phyloP scores from a whole-genome alignment of 2,797 vertebrate genomes.

The Coregonus sp. region DNA sequence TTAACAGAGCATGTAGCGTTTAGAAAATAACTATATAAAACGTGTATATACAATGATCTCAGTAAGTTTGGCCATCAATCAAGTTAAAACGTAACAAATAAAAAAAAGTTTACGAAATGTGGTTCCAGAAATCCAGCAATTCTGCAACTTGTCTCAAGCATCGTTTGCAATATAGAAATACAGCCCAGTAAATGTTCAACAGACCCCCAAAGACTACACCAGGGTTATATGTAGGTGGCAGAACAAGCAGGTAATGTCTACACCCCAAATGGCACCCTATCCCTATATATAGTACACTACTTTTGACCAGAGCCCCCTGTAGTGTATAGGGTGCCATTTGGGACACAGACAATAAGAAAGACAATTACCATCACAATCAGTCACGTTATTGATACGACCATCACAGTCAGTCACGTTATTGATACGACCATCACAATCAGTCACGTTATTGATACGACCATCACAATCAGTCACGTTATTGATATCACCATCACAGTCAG shows the following conservation, averaged over 20 bases:
- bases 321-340: not conserved
- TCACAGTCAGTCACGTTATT: constrained; percentile 34
- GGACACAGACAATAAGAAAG: not conserved
- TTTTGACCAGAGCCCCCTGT: not conserved
- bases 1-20: constrained; percentile 21
- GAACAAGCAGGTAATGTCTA: too few relatives aligned
- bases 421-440: constrained; percentile 43
- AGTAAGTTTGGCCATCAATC: constrained; percentile 39
- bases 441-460: not conserved
- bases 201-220: not conserved
- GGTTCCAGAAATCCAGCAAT: constrained; percentile 36
- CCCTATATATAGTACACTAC: constrained; percentile 12
- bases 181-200: constrained; percentile 29
- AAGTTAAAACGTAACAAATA: constrained; percentile 42
- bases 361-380: constrained; percentile 48
- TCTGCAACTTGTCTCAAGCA: constrained; percentile 41
- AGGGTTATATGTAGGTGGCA: too few relatives aligned
- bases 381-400: constrained; percentile 41
- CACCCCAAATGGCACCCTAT: too few relatives aligned
- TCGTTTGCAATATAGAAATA: constrained; percentile 33
- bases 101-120: constrained; percentile 48
- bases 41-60: constrained; percentile 65
- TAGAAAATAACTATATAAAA: constrained; percentile 61
- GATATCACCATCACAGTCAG: too few relatives aligned
- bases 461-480: too few relatives aligned